Evolutionary conservation across 2,888 invertebrate genomes (phyloP).

Genomic region (Eilema sororculum): DNA sequence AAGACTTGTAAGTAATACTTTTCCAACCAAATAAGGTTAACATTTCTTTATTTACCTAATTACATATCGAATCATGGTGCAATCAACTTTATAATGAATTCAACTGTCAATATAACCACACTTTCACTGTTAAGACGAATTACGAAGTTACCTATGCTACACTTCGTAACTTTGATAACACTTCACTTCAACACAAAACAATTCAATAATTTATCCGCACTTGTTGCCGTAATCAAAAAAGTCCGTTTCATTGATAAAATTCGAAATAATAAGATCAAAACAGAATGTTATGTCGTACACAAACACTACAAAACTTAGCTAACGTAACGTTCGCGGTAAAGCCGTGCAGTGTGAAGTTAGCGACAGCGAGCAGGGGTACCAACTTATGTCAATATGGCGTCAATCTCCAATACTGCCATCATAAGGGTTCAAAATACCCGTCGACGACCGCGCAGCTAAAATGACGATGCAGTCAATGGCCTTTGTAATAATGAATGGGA

Average conservation of each 20-base stretch:
- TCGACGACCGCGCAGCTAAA: slow-evolving; percentile 33
- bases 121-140: slow-evolving; percentile 75
- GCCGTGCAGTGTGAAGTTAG: slow-evolving; percentile 73
- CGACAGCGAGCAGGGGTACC: slow-evolving; percentile 41
- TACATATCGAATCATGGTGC: slow-evolving; percentile 31
- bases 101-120: slow-evolving; percentile 79
- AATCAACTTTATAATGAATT: slow-evolving; percentile 47
- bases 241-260: slow-evolving; percentile 68
- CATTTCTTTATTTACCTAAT: slow-evolving; percentile 41
- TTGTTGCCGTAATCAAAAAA: slow-evolving; percentile 39
- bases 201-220: slow-evolving; percentile 25
- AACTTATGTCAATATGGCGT: slow-evolving; percentile 45
- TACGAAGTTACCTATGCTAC: too few relatives aligned
- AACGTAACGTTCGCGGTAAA: slow-evolving; percentile 76
- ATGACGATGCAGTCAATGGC: slow-evolving; percentile 68
- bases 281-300: slow-evolving; percentile 49
- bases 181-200: slow-evolving; percentile 31
- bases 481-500: slow-evolving; percentile 73
- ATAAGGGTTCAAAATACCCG: slow-evolving; percentile 43
- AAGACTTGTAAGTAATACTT: slow-evolving; percentile 16
- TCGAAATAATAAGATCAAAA: slow-evolving; percentile 48
- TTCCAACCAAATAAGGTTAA: slow-evolving; percentile 19
- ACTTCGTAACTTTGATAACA: slow-evolving; percentile 36
- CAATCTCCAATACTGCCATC: slow-evolving; percentile 40
- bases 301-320: slow-evolving; percentile 78